phyloP scores from a whole-genome alignment of 2,113 vertebrate genomes.

The Ceyx margarethae region DNA sequence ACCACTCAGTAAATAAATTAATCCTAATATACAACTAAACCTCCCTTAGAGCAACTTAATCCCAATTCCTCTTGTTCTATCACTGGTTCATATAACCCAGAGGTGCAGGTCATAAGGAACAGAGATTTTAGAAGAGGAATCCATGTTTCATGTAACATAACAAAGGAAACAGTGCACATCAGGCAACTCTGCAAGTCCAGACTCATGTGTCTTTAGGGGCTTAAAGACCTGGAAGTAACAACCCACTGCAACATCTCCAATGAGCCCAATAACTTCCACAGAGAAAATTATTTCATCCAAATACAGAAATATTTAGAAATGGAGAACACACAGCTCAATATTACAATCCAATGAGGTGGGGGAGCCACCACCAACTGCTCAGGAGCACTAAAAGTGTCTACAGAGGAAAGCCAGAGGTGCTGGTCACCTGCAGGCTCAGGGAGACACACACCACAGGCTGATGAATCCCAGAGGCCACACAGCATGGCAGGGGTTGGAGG shows the following conservation, averaged over 20 bases:
- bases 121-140: background rate
- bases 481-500: too few relatives aligned
- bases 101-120: background rate
- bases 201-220: fast-evolving
- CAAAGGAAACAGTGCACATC: background rate
- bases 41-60: too few relatives aligned
- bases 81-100: background rate
- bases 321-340: background rate
- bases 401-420: background rate
- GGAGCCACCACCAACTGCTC: background rate
- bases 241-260: background rate
- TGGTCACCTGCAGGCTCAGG: too few relatives aligned
- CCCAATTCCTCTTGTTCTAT: too few relatives aligned
- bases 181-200: fast-evolving
- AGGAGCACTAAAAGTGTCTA: background rate
- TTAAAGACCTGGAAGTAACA: background rate
- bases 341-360: background rate
- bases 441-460: background rate
- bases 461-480: fast-evolving
- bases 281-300: background rate
- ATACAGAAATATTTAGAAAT: background rate
- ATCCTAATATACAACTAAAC: too few relatives aligned
- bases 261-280: background rate
- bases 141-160: background rate
- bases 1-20: too few relatives aligned